Evolutionary conservation across 1,140 invertebrate genomes (phyloP).

Genomic region (Achroia grisella): DNA sequence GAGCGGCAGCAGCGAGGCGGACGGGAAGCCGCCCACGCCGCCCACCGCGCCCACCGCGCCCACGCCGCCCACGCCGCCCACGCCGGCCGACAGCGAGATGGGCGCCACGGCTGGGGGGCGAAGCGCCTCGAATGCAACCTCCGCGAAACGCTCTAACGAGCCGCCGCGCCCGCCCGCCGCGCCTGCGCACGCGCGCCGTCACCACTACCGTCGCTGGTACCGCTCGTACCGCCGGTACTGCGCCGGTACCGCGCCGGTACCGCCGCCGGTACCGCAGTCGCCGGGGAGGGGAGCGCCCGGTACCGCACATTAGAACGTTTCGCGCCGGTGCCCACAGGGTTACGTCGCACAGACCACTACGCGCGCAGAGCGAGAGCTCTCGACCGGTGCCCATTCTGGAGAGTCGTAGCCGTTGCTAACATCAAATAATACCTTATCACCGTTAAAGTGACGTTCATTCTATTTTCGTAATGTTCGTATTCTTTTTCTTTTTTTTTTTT

Average conservation of each 20-base stretch:
- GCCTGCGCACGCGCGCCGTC: constrained; percentile 42
- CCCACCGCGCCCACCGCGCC: constrained; percentile 82
- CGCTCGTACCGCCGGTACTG: constrained; percentile 66
- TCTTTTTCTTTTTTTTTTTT: too few relatives aligned
- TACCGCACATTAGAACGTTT: constrained; percentile 62
- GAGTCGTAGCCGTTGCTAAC: too few relatives aligned
- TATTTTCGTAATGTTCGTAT: too few relatives aligned
- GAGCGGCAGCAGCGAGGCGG: constrained; percentile 84
- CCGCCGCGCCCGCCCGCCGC: constrained; percentile 74
- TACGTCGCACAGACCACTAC: constrained; percentile 18
- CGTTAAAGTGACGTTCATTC: too few relatives aligned
- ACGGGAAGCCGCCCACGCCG: constrained; percentile 83
- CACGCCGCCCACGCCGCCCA: constrained; percentile 81
- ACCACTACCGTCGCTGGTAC: constrained; percentile 63
- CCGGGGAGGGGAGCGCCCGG: constrained; percentile 30
- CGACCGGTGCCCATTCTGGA: too few relatives aligned
- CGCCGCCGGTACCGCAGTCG: constrained; percentile 50
- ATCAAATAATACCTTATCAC: too few relatives aligned
- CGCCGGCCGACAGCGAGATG: constrained; percentile 84
- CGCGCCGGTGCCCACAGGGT: constrained; percentile 47
- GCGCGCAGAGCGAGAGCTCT: constrained; percentile 30
- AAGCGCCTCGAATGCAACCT: constrained; percentile 81
- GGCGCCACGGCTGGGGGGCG: constrained; percentile 79
- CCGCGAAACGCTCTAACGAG: constrained; percentile 81
- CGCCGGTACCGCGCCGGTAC: constrained; percentile 39